Conservation (phyloP, 2,888 invertebrate genomes). For the Muscina levida region DNA sequence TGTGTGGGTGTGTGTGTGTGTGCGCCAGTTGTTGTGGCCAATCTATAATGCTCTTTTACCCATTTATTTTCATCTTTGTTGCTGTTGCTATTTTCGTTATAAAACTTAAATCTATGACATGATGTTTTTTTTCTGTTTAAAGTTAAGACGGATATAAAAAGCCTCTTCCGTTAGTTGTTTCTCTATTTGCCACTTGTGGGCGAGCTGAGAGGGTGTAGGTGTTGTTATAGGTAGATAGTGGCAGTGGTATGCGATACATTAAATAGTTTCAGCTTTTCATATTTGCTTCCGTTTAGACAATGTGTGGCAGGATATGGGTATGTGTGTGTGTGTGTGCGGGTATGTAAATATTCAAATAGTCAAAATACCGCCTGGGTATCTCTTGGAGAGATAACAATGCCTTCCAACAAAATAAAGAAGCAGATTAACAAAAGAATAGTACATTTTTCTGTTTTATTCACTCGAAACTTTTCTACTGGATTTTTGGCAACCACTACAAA, state of each 20-base stretch:
- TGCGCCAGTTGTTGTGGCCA: conserved; percentile 47
- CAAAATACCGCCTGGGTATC: neutral
- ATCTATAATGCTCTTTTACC: conserved; percentile 50
- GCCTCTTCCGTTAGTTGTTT: neutral
- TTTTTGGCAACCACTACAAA: conserved; percentile 63
- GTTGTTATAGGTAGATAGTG: neutral
- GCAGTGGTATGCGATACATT: conserved; percentile 29
- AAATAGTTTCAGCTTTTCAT: conserved; percentile 51
- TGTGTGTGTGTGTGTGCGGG: neutral
- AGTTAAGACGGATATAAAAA: conserved; percentile 40
- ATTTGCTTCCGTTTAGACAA: conserved; percentile 42
- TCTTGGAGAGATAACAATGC: conserved; percentile 53
- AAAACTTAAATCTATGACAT: conserved; percentile 56
- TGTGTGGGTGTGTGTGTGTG: conserved; percentile 33
- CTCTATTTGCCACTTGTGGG: neutral
- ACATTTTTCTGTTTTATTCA: conserved; percentile 24
- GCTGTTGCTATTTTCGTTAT: conserved; percentile 41
- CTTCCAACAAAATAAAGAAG: conserved; percentile 51
- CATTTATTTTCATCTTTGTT: conserved; percentile 24
- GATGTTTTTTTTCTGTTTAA: conserved; percentile 36
- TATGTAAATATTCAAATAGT: conserved; percentile 24
- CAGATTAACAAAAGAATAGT: conserved; percentile 61
- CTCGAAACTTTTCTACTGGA: neutral
- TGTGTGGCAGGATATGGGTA: neutral
- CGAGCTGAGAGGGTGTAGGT: conserved; percentile 5